Evolutionary conservation across 2,797 vertebrate species (phyloP), one percentile per base, ranked within the genome.

Genomic region (Urocyon cinereoargenteus): DNA sequence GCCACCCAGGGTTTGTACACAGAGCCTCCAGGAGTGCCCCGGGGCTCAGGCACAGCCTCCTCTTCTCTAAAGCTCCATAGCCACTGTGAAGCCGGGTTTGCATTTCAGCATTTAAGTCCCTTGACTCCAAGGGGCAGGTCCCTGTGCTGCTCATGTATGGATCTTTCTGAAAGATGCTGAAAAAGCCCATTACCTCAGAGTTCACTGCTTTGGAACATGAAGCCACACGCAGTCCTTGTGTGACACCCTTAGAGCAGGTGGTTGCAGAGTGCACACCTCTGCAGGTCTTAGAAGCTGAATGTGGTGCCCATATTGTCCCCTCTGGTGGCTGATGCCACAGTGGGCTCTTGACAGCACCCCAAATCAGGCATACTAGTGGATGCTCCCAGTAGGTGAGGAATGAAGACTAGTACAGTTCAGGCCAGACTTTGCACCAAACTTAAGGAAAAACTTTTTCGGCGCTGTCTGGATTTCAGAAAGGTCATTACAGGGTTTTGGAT

Each of bases 291-390:
- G 72, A 6, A 64, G 9, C 11, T 3, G 13, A 19, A 3, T 26
- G 1, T 0, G 28, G 26, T 11, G 13, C 36, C 6, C 12, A 2
- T 36, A 5, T 21, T 15, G 16, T 10, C 26, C 26, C 4, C 1
- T 40, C 0, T 21, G 26, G 15, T 28, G 1, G 11, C 10, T 11
- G 49, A 36, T 0, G n/a, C 10, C 34, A 34, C 68, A 19, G n/a
- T 2, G 51, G 85, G 51, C n/a, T 40, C 51, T 5, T 57, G 40
- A 14, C 40, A 12, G 13, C 22, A 51, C 22, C 86, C 57, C 49
- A 7, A 28, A 22, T 21, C 49, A 68, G 57, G n/a, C 26, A 4
- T 49, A 6, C 13, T 12, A 14, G 8, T 40, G 7, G 34, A 16
- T 7, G 14, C 5, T 49, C 73, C 28, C 88, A 3, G 31, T 22